These are phyloP conservation scores for Dasyprocta punctata DNA, from an alignment of 2,113 vertebrate genomes.

Conservation along the genomic window DNA sequence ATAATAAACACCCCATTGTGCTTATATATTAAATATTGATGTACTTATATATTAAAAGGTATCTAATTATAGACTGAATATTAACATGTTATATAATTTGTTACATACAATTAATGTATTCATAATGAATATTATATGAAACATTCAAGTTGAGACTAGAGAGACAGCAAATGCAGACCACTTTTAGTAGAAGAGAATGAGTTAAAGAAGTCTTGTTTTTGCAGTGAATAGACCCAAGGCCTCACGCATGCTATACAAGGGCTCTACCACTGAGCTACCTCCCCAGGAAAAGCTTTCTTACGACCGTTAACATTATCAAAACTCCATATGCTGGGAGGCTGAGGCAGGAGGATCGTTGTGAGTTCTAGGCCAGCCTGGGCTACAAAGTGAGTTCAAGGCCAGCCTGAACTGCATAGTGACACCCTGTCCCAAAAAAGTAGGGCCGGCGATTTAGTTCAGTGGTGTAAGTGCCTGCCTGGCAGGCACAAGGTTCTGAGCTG, in stretches of 20 bases:
- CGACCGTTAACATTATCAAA: too few species aligned
- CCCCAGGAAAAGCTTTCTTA: too few species aligned
- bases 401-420: too few species aligned
- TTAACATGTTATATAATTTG: background rate
- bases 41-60: background rate
- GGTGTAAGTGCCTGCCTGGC: too few species aligned
- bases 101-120: slow-evolving; percentile 1
- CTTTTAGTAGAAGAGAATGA: background rate
- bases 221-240: background rate
- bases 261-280: background rate
- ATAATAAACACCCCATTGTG: background rate
- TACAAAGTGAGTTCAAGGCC: too few species aligned
- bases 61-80: background rate
- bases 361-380: too few species aligned
- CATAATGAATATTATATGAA: background rate
- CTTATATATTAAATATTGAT: background rate
- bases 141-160: background rate
- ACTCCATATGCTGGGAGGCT: too few species aligned
- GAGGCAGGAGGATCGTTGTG: too few species aligned
- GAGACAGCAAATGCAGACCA: background rate
- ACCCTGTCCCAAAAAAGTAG: too few species aligned
- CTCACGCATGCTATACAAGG: background rate
- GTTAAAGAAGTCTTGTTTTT: background rate
- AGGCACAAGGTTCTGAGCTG: too few species aligned
- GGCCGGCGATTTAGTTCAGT: too few species aligned